Conservation (phyloP, 2,797 vertebrate genomes). For the Acanthurus leucopareius region DNA sequence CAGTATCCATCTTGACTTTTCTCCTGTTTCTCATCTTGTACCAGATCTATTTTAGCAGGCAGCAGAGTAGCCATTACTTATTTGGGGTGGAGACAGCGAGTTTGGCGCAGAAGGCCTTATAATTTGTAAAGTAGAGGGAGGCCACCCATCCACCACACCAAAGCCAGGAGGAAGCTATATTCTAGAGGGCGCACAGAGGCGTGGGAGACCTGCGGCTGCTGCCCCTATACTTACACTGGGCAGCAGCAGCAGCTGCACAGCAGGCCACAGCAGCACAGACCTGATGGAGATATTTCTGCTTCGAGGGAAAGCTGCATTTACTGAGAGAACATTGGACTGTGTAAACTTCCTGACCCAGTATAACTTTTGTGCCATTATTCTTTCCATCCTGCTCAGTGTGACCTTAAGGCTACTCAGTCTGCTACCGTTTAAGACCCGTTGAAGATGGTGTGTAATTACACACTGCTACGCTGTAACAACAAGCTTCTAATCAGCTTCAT, state of each 20-base stretch:
- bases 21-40: constrained; percentile 45
- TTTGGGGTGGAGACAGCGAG: constrained; percentile 84
- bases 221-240: constrained; percentile 85
- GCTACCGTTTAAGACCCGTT: constrained; percentile 24
- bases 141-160: constrained; percentile 86
- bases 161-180: constrained; percentile 79
- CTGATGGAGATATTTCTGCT: constrained; percentile 70
- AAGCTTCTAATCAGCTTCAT: constrained; percentile 68
- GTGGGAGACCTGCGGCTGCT: constrained; percentile 80
- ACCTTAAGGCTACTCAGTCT: constrained; percentile 15
- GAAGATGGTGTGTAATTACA: constrained; percentile 59
- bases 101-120: constrained; percentile 82
- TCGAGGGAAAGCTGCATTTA: constrained; percentile 60
- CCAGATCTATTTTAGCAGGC: constrained; percentile 82
- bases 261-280: constrained; percentile 65
- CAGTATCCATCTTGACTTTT: constrained; percentile 38
- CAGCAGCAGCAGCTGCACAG: constrained; percentile 70
- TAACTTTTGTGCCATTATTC: constrained; percentile 32
- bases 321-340: constrained; percentile 21
- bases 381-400: constrained; percentile 3
- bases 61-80: constrained; percentile 84
- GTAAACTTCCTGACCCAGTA: constrained; percentile 37
- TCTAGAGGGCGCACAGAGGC: constrained; percentile 75
- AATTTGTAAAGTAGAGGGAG: constrained; percentile 83
- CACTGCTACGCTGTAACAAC: constrained; percentile 32